Evolutionary conservation across 2,888 invertebrate species (phyloP).

Genomic region (Phaonia tiefii): DNA sequence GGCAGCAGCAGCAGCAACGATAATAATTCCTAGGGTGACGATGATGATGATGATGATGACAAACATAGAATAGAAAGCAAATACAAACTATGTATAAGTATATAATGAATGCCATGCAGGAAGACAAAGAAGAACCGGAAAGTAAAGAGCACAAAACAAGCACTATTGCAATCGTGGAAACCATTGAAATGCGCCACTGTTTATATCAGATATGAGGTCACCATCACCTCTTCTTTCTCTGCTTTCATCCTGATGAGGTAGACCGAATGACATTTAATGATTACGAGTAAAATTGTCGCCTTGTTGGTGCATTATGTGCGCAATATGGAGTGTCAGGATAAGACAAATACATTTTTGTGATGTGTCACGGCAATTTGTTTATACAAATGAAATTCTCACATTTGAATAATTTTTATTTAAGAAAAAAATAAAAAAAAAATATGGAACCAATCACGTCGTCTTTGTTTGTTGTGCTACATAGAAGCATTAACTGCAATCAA

Average conservation of each 20-base stretch:
- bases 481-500: too few relatives aligned
- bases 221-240: conserved; percentile 11
- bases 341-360: too few relatives aligned
- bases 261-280: conserved; percentile 18
- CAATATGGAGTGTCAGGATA: too few relatives aligned
- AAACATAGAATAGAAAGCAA: neutral
- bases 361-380: too few relatives aligned
- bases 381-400: too few relatives aligned
- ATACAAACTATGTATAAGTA: conserved; percentile 33
- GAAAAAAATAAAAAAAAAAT: too few relatives aligned
- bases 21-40: conserved; percentile 3
- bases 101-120: too few relatives aligned
- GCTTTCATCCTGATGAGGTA: neutral
- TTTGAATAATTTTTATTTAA: too few relatives aligned
- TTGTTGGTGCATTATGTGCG: too few relatives aligned
- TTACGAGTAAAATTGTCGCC: too few relatives aligned
- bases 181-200: conserved; percentile 59
- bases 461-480: too few relatives aligned
- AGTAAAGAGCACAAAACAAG: neutral
- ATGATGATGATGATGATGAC: neutral
- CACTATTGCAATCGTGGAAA: conserved; percentile 47
- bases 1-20: conserved; percentile 22
- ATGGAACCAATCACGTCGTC: too few relatives aligned
- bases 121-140: conserved; percentile 8
- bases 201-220: conserved; percentile 52